A percentile compares a stretch with the other conserved stretches of the same genome.
phyloP scores from a whole-genome alignment of 2,888 invertebrate species.

The Bombylius discolor region DNA sequence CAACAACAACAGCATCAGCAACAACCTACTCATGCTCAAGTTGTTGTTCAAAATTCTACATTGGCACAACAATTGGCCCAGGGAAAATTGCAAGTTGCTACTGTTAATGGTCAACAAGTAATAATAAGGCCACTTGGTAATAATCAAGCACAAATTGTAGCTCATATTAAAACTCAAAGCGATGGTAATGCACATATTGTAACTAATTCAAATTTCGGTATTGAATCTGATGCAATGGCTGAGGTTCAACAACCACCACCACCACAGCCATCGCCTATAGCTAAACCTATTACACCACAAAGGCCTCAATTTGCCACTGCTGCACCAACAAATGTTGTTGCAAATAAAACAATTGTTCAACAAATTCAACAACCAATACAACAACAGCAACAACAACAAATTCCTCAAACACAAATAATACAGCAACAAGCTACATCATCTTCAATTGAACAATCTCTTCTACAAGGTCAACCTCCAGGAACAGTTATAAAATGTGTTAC shows the following conservation, averaged over 20 bases:
- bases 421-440: conserved; percentile 11
- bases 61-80: conserved; percentile 69
- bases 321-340: conserved; percentile 13
- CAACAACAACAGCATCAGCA: conserved; percentile 28
- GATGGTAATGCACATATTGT: conserved; percentile 36
- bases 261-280: not conserved
- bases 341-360: conserved; percentile 13
- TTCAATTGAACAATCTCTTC: conserved; percentile 55
- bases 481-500: conserved; percentile 79
- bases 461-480: conserved; percentile 71
- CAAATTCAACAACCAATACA: conserved; percentile 15
- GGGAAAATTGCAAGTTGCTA: conserved; percentile 71
- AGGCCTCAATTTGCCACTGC: conserved; percentile 17
- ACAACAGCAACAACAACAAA: conserved; percentile 14
- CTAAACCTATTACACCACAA: not conserved
- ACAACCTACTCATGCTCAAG: conserved; percentile 40
- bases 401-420: conserved; percentile 15
- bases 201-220: conserved; percentile 25
- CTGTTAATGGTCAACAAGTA: conserved; percentile 75
- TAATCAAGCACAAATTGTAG: conserved; percentile 65
- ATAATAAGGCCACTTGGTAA: conserved; percentile 66
- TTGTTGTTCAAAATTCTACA: conserved; percentile 63
- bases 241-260: conserved; percentile 13
- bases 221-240: conserved; percentile 8
- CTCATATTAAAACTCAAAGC: conserved; percentile 51